Evolutionary conservation across 2,888 invertebrate species (phyloP), one percentile per base, ranked within the genome.

Genomic region (Drosophila glabriapex): DNA sequence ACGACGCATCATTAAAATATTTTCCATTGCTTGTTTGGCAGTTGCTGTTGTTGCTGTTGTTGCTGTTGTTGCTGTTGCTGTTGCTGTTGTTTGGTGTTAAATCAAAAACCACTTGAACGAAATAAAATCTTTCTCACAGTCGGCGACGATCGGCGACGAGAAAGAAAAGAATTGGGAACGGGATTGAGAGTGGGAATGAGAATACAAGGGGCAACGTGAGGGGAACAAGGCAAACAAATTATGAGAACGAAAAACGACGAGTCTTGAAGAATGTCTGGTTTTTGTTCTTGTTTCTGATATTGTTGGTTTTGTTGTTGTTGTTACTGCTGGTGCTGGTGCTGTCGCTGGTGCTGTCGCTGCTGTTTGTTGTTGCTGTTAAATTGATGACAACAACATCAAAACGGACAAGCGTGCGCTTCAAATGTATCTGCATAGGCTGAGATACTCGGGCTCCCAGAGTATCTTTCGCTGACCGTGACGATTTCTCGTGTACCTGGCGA

Each of bases 121-220:
- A 91, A 87, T 86, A 87, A 87, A 87, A 87, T 85, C 87, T 83
- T 89, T 87, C 87, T 91, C 87, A 87, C 91, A 90, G 89, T 90
- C 90, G 68, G 67, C 82, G 69, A 65, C 70, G 66, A 60, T 61
- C 61, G 73, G 73, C 67, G 64, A 56, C 72, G 68, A 55, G 83
- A 69, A 80, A 55, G 59, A 72, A 75, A 76, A 74, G 78, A 82
- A 82, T 76, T 76, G 76, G 62, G 76, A 71, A 80, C 76, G 79
- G 83, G 80, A 88, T 73, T 76, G 85, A 72, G 83, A 61, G 50
- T 66, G 67, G 63, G 62, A 64, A 58, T 61, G 54, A 65, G 55
- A 37, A 50, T 25, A 31, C 22, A 41, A 50, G 56, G 33, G 53
- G 37, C 41, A 39, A 25, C 19, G 10, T 39, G 35, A 35, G 41